phyloP scores from a whole-genome alignment of 1,140 invertebrate genomes.

The Metopolophium dirhodum region DNA sequence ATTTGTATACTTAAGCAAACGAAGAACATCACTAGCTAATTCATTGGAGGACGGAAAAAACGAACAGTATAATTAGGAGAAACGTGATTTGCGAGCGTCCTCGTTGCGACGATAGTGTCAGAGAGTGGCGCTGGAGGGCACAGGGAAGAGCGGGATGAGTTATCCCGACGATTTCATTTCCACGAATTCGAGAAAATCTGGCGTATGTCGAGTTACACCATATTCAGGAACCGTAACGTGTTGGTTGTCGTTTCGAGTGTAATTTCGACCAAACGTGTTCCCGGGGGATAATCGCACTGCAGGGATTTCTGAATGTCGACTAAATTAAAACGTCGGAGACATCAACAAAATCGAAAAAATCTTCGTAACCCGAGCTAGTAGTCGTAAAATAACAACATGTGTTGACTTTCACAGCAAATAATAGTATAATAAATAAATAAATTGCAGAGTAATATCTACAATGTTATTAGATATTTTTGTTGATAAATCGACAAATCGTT shows the following conservation, averaged over 20 bases:
- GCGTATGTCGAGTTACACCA: background rate
- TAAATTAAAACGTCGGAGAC: slow-evolving; percentile 32
- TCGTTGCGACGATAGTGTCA: background rate
- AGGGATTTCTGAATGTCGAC: background rate
- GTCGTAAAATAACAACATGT: background rate
- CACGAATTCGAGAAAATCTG: background rate
- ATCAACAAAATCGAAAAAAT: background rate
- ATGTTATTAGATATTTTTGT: too few species aligned
- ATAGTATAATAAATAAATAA: background rate
- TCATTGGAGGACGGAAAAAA: background rate
- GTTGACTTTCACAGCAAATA: background rate
- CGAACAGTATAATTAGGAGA: background rate
- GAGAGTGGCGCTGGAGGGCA: too few species aligned
- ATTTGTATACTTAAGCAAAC: background rate
- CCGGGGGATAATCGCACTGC: background rate
- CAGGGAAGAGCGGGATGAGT: background rate
- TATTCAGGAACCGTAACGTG: slow-evolving; percentile 7
- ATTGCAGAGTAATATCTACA: too few species aligned
- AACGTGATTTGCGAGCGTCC: background rate
- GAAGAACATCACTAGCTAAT: background rate
- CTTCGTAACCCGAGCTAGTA: background rate
- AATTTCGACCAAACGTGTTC: background rate
- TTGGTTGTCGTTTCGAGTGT: slow-evolving; percentile 38
- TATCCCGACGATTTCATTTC: slow-evolving; percentile 17
- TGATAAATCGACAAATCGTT: too few species aligned